Conservation (phyloP, 2,113 vertebrate species). For the Mesitornis unicolor region DNA sequence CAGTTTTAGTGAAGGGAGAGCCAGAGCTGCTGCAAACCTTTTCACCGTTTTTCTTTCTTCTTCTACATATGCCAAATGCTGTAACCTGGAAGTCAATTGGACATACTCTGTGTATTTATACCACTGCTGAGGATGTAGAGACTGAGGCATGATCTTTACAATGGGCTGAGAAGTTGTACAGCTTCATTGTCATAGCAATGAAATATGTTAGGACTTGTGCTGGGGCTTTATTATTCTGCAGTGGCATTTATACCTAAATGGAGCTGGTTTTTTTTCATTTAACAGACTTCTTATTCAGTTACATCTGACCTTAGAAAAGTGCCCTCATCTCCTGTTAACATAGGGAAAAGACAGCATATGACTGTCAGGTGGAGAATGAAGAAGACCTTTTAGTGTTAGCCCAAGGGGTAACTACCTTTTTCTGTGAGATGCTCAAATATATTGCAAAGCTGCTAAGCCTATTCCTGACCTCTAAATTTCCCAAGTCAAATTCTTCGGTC, state of each 20-base stretch:
- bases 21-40: not conserved
- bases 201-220: not conserved
- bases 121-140: not conserved
- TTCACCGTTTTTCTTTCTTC: not conserved
- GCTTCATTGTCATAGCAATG: not conserved
- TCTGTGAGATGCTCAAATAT: not conserved
- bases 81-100: not conserved
- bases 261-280: not conserved
- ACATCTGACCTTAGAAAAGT: not conserved
- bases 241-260: not conserved
- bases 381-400: not conserved
- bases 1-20: not conserved
- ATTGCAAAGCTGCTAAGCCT: not conserved
- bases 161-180: not conserved
- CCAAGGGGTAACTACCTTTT: not conserved
- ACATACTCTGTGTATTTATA: not conserved
- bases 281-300: not conserved
- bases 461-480: not conserved
- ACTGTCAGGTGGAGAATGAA: not conserved
- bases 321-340: not conserved
- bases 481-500: not conserved
- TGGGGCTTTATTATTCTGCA: not conserved
- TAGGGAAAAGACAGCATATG: not conserved
- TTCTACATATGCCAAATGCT: not conserved
- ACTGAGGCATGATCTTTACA: not conserved